Base-by-base conservation (phyloP, 2,888 invertebrate species). In the Halocaridina rubra region DNA sequence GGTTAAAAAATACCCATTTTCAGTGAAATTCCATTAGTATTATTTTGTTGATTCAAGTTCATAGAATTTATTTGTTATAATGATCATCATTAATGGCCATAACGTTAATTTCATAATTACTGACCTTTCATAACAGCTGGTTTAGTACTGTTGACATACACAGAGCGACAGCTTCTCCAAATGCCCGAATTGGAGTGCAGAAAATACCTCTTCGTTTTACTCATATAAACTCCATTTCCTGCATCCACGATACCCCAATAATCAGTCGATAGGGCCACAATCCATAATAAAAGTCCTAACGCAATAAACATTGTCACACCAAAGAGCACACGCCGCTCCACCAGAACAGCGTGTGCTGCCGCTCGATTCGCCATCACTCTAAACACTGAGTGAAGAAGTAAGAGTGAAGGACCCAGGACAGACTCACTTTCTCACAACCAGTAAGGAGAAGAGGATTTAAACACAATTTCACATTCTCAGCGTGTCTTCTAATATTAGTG, bases 191-290 rank as follows among this genome's bases (percentile, higher is more conserved):
- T 61, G 19, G 87, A 77, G 29, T 79, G 33, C 8, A 87, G 61
- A 24, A 87, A 84, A 75, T 82, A 87, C 5, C 85, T 74, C 39
- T 87, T 79, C 16, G 81, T 71, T 29, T 69, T 61, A 2, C 69
- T 22, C 4, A 85, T 69, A 29, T 81, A 85, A 33, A 85, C 69
- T 4, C 85, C 87, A 19, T 79, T 85, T 1, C 81, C 81, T 16
- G 85, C 85, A 24, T 81, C 81, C 24, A 87, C 87, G 19, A 80
- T 78, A 7, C 77, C 84, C 87, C 87, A 87, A 79, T 81, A 78
- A 71, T 79, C 72, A 5, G 87, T 87, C 10, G 87, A 85, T n/a
- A 87, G 67, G 24, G 85, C 85, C 22, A 87, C 64, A 16, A 87
- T 74, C 87, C 87, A 87, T 19, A 87, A 32, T 24, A 81, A 32